phyloP scores from a whole-genome alignment of 2,113 vertebrate genomes.

The Salvelinus alpinus region DNA sequence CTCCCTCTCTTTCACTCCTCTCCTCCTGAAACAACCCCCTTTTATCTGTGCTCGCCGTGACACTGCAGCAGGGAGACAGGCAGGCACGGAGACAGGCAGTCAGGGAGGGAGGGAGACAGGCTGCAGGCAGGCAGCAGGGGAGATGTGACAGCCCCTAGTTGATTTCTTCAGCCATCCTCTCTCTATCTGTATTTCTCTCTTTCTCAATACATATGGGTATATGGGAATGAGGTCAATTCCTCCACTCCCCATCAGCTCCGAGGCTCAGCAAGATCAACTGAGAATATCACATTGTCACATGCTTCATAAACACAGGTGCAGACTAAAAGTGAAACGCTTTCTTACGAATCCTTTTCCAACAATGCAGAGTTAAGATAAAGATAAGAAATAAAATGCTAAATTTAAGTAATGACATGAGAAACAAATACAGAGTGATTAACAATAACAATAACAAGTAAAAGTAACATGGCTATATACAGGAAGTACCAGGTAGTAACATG shows the following conservation, averaged over 20 bases:
- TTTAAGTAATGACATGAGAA: too few relatives aligned
- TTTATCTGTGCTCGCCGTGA: neutral
- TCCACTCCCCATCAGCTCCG: slow-evolving; percentile 7
- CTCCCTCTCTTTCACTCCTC: slow-evolving; percentile 8
- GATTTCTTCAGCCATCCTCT: slow-evolving; percentile 1
- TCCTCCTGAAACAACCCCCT: neutral
- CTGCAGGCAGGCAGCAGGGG: too few relatives aligned
- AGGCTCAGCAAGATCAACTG: neutral
- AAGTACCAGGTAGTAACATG: too few relatives aligned
- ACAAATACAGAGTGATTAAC: too few relatives aligned
- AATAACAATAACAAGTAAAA: too few relatives aligned
- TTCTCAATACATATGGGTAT: slow-evolving; percentile 7
- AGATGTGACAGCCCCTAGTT: slow-evolving; percentile 5
- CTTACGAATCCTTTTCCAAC: too few relatives aligned
- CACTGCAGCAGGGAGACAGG: neutral
- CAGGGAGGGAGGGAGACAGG: too few relatives aligned
- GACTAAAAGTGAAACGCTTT: too few relatives aligned
- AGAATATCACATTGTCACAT: neutral
- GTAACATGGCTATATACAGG: too few relatives aligned
- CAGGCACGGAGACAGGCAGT: neutral
- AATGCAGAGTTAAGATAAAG: too few relatives aligned
- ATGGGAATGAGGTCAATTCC: slow-evolving; percentile 41
- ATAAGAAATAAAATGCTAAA: too few relatives aligned
- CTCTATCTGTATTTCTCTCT: neutral
- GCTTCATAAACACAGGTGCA: too few relatives aligned